These are phyloP conservation scores for Pogonognathellus flavescens DNA, from an alignment of 1,140 invertebrate species.

Conservation along the genomic window DNA sequence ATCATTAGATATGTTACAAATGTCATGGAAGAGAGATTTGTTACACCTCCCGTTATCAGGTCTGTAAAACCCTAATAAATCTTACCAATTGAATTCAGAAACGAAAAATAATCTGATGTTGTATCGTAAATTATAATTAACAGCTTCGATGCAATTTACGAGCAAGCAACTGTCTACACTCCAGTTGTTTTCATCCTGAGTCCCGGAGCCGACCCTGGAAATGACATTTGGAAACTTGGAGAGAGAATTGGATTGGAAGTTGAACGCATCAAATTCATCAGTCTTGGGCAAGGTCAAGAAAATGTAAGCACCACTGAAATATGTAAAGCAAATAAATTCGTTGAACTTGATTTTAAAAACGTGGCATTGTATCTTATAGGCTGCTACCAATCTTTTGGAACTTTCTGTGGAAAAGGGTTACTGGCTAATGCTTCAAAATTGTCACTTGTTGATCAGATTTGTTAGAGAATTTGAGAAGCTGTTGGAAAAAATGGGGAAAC, in stretches of 20 bases:
- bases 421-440: constrained; percentile 93
- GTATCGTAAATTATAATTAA: constrained; percentile 57
- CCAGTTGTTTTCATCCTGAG: constrained; percentile 90
- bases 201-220: constrained; percentile 88
- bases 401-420: constrained; percentile 81
- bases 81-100: background rate
- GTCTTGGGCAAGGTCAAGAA: constrained; percentile 91
- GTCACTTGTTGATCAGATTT: constrained; percentile 86
- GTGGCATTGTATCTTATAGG: constrained; percentile 70
- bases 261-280: constrained; percentile 84
- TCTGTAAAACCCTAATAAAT: background rate
- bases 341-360: background rate
- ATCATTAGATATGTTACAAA: constrained; percentile 84
- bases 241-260: constrained; percentile 79
- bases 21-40: constrained; percentile 86
- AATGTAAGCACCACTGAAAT: constrained; percentile 75
- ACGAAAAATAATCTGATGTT: background rate
- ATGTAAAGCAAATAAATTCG: constrained; percentile 40
- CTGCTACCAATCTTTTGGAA: constrained; percentile 80
- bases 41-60: constrained; percentile 83
- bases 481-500: constrained; percentile 81
- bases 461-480: constrained; percentile 84
- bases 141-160: constrained; percentile 85
- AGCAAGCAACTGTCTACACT: constrained; percentile 82
- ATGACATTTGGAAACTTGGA: constrained; percentile 88